phyloP scores from a whole-genome alignment of 2,888 invertebrate genomes.

The Falcaria lacertinaria region DNA sequence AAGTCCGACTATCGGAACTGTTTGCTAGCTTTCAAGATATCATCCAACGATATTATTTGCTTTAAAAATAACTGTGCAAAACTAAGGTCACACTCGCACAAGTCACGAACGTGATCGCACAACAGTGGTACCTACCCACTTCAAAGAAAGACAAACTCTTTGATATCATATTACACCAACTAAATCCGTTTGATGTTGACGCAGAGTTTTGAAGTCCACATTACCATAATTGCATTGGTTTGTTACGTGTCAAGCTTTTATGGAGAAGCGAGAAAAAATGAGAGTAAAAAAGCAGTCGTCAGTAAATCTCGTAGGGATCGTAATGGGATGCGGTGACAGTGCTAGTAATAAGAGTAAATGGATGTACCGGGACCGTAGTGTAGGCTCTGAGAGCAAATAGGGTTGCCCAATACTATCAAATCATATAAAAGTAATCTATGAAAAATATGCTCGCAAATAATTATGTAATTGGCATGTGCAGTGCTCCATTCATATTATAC shows the following conservation, averaged over 20 bases:
- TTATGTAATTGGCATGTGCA: no score
- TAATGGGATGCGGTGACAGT: conserved; percentile 49
- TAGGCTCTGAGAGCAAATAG: conserved; percentile 21
- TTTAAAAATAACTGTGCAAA: neutral
- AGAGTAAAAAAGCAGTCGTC: conserved; percentile 21
- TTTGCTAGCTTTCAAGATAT: neutral
- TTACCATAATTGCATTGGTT: conserved; percentile 22
- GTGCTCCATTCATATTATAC: no score
- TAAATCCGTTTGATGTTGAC: conserved; percentile 1
- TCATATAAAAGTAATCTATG: no score
- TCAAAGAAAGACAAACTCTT: neutral
- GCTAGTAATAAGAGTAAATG: conserved; percentile 52
- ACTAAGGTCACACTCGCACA: neutral
- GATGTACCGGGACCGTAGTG: conserved; percentile 33
- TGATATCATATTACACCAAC: conserved; percentile 2
- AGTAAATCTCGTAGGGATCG: conserved; percentile 35
- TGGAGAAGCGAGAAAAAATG: conserved; percentile 1
- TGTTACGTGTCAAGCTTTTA: conserved; percentile 8
- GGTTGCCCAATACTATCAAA: conserved; percentile 8
- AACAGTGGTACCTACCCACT: neutral
- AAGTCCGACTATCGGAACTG: neutral
- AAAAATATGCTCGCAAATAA: no score
- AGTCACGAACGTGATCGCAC: neutral
- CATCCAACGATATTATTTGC: neutral
- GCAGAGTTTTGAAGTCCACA: conserved; percentile 3